Evolutionary conservation across 2,888 invertebrate genomes (phyloP), one percentile per base, ranked within the genome.

Genomic region (Mythimna impura): DNA sequence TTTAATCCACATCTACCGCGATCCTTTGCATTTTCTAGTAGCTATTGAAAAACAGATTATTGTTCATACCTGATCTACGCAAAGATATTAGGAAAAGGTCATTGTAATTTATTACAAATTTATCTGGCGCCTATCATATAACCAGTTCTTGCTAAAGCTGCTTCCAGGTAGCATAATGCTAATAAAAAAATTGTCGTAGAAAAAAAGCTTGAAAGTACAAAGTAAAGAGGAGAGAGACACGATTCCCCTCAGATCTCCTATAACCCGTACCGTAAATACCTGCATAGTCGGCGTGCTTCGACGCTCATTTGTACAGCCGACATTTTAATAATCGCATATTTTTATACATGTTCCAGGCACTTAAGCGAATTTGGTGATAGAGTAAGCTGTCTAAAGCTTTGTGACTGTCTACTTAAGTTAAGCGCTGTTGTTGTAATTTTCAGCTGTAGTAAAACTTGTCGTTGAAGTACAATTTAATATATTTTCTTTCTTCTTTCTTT

Each of bases 301-400:
- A 85, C 90, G 90, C 92, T 94, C 94, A 94, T 94, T 94, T 94
- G 94, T 94, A 92, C 91, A 91, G 89, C 91, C 91, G 91, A 94
- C 93, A 94, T 94, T 95, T 94, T 94, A 95, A 94, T 95, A 94
- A 94, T 91, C 91, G 94, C 94, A 94, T 94, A 94, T 94, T 94
- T 94, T 94, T 94, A 92, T 89, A 85, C 75, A 80, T 77, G 92
- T 82, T 65, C 79, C 89, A 78, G 88, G 43, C 77, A 86, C 20
- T 60, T 52, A 3, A 20, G 10, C 4, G 20, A 68, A 57, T 71
- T 68, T 20, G 12, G n/a, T 1, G 25, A 14, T 10, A 3, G 1
- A 10, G 7, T 8, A 25, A 10, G 1, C 30, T 52, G 36, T 55
- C 82, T 66, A 52, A 25, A 40, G 1, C 25, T 36, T 17, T 40